Percentiles rank a stretch among this genome's conserved stretches.
These are phyloP conservation scores for Thunnus thynnus DNA, from an alignment of 2,113 vertebrate species.

Conservation along the genomic window DNA sequence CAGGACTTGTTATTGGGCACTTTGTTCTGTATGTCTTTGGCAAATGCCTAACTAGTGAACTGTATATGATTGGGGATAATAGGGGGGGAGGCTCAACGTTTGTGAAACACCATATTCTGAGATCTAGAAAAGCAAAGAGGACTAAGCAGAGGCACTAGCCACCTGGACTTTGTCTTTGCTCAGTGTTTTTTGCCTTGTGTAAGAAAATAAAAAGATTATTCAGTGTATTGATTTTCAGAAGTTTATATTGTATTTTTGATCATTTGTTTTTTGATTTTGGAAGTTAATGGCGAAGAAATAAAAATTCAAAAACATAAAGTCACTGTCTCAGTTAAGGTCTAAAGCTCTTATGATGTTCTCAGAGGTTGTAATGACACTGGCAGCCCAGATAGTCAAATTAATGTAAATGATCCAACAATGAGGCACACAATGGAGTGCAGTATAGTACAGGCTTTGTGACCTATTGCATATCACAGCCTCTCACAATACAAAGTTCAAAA, in stretches of 20 bases:
- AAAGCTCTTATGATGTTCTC: conserved; percentile 16
- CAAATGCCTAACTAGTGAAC: conserved; percentile 72
- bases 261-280: conserved; percentile 79
- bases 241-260: conserved; percentile 87
- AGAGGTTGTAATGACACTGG: not conserved
- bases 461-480: no score
- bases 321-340: conserved; percentile 37
- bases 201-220: conserved; percentile 68
- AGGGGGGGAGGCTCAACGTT: conserved; percentile 41
- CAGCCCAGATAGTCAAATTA: not conserved
- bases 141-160: conserved; percentile 67
- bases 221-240: conserved; percentile 82
- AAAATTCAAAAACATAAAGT: conserved; percentile 70
- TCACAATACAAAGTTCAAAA: not conserved
- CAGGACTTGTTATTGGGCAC: conserved; percentile 69
- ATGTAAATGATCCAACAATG: not conserved
- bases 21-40: conserved; percentile 74
- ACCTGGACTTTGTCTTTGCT: conserved; percentile 70
- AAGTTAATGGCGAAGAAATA: conserved; percentile 80
- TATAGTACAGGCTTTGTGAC: not conserved
- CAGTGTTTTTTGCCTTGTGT: conserved; percentile 78
- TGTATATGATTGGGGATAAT: conserved; percentile 64
- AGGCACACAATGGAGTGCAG: not conserved
- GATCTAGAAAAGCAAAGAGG: conserved; percentile 63
- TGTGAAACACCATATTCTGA: conserved; percentile 73